A percentile compares a stretch with the other conserved stretches of the same genome.
Evolutionary conservation across 2,888 invertebrate species (phyloP).

Genomic region (Polymixis lichenea): DNA sequence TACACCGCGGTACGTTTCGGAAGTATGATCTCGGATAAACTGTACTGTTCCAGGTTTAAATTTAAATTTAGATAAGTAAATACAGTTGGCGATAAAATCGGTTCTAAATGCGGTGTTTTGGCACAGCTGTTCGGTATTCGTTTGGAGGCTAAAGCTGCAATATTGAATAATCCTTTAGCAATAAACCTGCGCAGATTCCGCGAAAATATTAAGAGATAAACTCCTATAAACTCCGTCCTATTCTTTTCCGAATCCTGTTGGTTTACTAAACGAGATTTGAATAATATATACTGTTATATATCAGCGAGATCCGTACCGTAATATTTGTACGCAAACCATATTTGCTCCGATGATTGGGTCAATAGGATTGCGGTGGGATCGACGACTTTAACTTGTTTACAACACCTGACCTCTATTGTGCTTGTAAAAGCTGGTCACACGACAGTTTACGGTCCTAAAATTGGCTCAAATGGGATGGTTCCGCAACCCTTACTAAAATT

Average conservation of each 20-base stretch:
- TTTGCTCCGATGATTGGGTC: constrained; percentile 48
- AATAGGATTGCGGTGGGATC: constrained; percentile 42
- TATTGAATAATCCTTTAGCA: constrained; percentile 35
- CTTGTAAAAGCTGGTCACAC: constrained; percentile 26
- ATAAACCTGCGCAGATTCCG: constrained; percentile 16
- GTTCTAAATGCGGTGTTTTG: constrained; percentile 41
- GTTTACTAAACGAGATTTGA: constrained; percentile 41
- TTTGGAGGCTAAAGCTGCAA: constrained; percentile 19
- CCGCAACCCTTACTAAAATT: constrained; percentile 18
- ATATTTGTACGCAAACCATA: constrained; percentile 42
- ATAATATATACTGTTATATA: constrained; percentile 45
- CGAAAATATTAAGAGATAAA: constrained; percentile 33
- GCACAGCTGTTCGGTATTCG: constrained; percentile 30
- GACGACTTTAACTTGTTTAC: constrained; percentile 41
- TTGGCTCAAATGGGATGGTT: constrained; percentile 20
- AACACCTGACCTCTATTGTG: constrained; percentile 38
- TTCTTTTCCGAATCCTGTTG: constrained; percentile 28
- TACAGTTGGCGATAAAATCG: constrained; percentile 23
- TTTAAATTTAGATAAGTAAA: constrained; percentile 14
- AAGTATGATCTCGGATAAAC: constrained; percentile 47
- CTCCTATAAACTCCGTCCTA: constrained; percentile 15
- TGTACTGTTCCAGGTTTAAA: constrained; percentile 38
- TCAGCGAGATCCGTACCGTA: constrained; percentile 22
- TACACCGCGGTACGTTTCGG: constrained; percentile 5
- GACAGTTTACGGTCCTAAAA: constrained; percentile 18